phyloP scores from a whole-genome alignment of 2,113 vertebrate species.

The Ammodytes marinus region DNA sequence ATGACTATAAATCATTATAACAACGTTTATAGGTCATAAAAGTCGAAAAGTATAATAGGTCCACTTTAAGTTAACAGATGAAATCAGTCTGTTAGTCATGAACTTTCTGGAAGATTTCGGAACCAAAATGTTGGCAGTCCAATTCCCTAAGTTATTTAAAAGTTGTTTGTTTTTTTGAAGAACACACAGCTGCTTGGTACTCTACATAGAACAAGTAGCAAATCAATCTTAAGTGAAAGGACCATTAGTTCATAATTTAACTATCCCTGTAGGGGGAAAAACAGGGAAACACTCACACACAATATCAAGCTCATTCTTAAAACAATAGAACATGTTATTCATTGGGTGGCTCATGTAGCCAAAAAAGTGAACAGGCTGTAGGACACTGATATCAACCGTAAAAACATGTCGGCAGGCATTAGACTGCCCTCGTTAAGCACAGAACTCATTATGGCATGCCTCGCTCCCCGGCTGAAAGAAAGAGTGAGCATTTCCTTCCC shows the following conservation, averaged over 20 bases:
- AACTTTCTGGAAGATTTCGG: constrained; percentile 39
- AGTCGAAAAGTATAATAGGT: too few relatives aligned
- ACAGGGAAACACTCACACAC: constrained; percentile 7
- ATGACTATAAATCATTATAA: too few relatives aligned
- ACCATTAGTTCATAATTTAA: constrained; percentile 61
- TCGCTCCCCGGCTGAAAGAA: constrained; percentile 67
- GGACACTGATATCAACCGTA: constrained; percentile 72
- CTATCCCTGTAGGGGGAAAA: constrained; percentile 10
- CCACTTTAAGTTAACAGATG: constrained; percentile 19
- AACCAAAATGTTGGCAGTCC: constrained; percentile 17
- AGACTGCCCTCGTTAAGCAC: constrained; percentile 72
- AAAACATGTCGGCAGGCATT: constrained; percentile 73
- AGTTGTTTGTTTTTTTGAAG: background rate
- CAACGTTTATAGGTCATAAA: too few relatives aligned
- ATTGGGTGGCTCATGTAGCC: constrained; percentile 50
- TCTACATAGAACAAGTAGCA: constrained; percentile 36
- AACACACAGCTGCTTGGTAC: constrained; percentile 31
- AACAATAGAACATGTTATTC: constrained; percentile 63
- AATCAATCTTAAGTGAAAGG: constrained; percentile 45
- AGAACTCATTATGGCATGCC: constrained; percentile 74
- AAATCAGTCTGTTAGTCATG: constrained; percentile 22
- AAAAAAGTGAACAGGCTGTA: constrained; percentile 69
- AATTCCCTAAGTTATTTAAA: constrained; percentile 23
- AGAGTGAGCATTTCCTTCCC: constrained; percentile 63
- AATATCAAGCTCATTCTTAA: constrained; percentile 57